Evolutionary conservation across 2,113 vertebrate genomes (phyloP).

Genomic region (Struthio camelus): DNA sequence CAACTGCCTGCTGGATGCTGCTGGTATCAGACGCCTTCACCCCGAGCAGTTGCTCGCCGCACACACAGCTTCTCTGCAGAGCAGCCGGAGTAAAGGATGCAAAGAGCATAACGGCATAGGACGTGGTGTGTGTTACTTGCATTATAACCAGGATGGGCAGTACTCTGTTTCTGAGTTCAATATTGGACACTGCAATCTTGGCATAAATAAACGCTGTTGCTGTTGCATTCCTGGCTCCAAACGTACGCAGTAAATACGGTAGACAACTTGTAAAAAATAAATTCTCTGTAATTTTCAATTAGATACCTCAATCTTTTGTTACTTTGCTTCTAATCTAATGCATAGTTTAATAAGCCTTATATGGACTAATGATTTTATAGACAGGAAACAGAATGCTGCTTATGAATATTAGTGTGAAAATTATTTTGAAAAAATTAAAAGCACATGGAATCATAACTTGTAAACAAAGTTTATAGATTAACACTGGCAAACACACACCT

Average conservation of each 20-base stretch:
- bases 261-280: background rate
- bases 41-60: background rate
- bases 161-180: background rate
- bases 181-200: background rate
- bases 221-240: background rate
- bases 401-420: background rate
- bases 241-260: background rate
- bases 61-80: background rate
- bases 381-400: background rate
- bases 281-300: background rate
- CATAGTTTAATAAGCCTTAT: background rate
- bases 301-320: background rate
- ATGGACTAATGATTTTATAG: background rate
- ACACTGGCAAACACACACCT: background rate
- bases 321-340: background rate
- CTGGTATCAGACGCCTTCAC: rapidly evolving
- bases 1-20: background rate
- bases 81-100: background rate
- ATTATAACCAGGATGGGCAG: background rate
- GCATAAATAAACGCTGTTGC: background rate
- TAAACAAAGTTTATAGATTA: background rate
- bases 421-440: background rate
- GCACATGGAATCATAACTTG: background rate
- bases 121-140: background rate
- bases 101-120: background rate